Conservation (phyloP, 2,113 vertebrate genomes). For the Rousettus leschenaultii region DNA sequence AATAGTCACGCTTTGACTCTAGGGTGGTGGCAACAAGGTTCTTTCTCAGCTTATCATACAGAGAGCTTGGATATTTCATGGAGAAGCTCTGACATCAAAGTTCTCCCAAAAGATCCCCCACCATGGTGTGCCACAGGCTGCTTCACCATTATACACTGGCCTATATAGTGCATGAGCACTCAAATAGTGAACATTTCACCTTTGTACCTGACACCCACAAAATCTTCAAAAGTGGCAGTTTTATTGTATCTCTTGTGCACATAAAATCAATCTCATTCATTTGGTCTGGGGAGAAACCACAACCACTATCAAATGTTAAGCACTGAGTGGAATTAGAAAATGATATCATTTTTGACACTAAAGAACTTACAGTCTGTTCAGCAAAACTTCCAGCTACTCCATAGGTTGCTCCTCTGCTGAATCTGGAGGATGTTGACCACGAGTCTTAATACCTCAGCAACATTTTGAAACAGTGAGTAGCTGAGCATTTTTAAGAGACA, state of each 20-base stretch:
- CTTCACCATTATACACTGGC: slow-evolving; percentile 87
- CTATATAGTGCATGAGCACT: slow-evolving; percentile 88
- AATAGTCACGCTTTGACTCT: slow-evolving; percentile 88
- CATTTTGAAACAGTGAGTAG: neutral
- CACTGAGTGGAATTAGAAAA: slow-evolving; percentile 77
- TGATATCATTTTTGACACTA: slow-evolving; percentile 84
- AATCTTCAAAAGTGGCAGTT: slow-evolving; percentile 85
- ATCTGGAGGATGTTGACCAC: neutral
- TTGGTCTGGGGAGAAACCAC: slow-evolving; percentile 81
- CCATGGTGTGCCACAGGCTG: slow-evolving; percentile 85
- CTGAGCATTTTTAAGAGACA: slow-evolving; percentile 19
- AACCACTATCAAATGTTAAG: slow-evolving; percentile 80
- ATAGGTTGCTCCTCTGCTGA: neutral
- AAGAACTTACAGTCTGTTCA: slow-evolving; percentile 51
- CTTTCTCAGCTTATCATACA: slow-evolving; percentile 91
- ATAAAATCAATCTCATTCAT: slow-evolving; percentile 76
- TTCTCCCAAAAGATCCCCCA: slow-evolving; percentile 86
- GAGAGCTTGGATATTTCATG: slow-evolving; percentile 88
- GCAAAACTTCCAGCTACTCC: neutral
- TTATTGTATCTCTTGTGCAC: slow-evolving; percentile 83
- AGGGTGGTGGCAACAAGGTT: slow-evolving; percentile 85
- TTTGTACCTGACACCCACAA: slow-evolving; percentile 86
- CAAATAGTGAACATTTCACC: slow-evolving; percentile 86
- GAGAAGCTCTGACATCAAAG: slow-evolving; percentile 89
- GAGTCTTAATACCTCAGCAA: neutral